Conservation (phyloP, 2,113 vertebrate species). For the Vidua macroura region DNA sequence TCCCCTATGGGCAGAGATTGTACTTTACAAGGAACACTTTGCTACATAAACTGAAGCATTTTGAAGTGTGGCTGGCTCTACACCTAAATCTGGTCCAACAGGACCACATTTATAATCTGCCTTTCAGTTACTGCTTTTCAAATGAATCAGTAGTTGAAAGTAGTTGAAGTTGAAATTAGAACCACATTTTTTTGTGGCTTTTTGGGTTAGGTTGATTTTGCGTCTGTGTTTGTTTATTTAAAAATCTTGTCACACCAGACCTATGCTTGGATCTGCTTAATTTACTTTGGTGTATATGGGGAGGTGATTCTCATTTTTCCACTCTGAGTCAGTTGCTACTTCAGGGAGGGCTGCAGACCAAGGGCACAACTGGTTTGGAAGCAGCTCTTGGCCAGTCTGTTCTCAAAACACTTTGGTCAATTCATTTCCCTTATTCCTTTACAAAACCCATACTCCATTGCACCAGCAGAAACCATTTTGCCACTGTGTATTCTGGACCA, state of each 20-base stretch:
- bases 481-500: background rate
- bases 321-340: background rate
- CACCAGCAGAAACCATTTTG: background rate
- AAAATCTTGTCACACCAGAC: background rate
- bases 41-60: background rate
- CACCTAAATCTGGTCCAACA: background rate
- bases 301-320: background rate
- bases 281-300: background rate
- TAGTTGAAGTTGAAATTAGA: background rate
- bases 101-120: background rate
- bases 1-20: background rate
- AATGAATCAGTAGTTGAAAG: background rate
- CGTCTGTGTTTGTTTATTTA: background rate
- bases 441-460: background rate
- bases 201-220: background rate
- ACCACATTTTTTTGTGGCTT: background rate
- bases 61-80: background rate
- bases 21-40: background rate
- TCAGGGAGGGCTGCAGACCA: background rate
- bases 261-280: background rate
- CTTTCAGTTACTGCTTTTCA: background rate
- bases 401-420: background rate
- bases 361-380: background rate
- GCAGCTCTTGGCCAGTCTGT: background rate
- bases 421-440: background rate